phyloP scores from a whole-genome alignment of 1,140 invertebrate species.

The Drosophila kurseongensis region DNA sequence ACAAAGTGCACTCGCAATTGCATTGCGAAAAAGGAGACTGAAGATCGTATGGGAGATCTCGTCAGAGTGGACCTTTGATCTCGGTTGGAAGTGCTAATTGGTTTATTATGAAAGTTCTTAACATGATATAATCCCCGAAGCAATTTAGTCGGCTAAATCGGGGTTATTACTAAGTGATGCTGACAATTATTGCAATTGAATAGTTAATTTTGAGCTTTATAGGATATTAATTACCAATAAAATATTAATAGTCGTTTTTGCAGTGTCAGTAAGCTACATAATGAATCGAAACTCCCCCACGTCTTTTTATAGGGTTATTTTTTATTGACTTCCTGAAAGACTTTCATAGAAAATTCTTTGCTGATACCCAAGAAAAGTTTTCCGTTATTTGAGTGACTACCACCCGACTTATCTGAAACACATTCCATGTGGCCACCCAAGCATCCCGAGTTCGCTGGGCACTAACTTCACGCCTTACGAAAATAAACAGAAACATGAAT shows the following conservation, averaged over 20 bases:
- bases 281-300: too few species aligned
- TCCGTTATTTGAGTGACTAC: constrained; percentile 57
- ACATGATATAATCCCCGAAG: constrained; percentile 27
- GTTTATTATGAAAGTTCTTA: constrained; percentile 49
- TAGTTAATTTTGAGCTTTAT: too few species aligned
- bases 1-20: constrained; percentile 40
- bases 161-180: neutral
- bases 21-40: constrained; percentile 22
- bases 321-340: neutral
- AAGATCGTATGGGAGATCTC: constrained; percentile 17
- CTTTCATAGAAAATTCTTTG: neutral
- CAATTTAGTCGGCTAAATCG: neutral
- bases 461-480: constrained; percentile 59
- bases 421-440: constrained; percentile 69
- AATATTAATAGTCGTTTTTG: too few species aligned
- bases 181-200: neutral
- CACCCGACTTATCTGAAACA: constrained; percentile 51
- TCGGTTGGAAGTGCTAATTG: constrained; percentile 59
- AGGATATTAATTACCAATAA: too few species aligned
- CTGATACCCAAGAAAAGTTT: constrained; percentile 11
- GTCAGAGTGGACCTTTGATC: constrained; percentile 30
- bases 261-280: too few species aligned
- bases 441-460: constrained; percentile 41
- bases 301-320: neutral
- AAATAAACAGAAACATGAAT: constrained; percentile 75